Evolutionary conservation across 2,797 vertebrate species (phyloP).

Genomic region (Chaetodon trifasciatus): DNA sequence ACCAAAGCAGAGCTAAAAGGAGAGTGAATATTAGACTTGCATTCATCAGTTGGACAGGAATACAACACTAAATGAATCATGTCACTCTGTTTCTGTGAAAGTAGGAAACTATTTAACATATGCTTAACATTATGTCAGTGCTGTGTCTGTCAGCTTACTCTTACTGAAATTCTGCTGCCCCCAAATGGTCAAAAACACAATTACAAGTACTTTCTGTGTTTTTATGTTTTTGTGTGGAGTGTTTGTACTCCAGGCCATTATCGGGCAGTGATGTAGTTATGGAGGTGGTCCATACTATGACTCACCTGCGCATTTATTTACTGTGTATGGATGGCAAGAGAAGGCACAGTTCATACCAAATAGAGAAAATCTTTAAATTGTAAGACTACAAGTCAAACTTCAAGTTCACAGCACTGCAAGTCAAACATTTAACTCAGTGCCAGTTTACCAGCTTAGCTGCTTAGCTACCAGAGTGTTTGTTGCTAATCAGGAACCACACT

Average conservation of each 20-base stretch:
- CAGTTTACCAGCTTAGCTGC: too few relatives aligned
- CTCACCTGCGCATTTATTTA: background rate
- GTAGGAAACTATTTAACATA: too few relatives aligned
- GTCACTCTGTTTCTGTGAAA: background rate
- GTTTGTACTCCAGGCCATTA: background rate
- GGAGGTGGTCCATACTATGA: too few relatives aligned
- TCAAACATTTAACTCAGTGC: background rate
- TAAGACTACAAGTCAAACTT: background rate
- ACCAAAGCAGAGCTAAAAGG: background rate
- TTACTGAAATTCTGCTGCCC: background rate
- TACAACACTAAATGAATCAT: background rate
- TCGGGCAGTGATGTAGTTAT: background rate
- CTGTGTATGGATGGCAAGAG: background rate
- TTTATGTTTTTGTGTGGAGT: too few relatives aligned
- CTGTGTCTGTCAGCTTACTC: too few relatives aligned
- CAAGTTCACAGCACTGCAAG: too few relatives aligned
- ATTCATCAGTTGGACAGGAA: background rate
- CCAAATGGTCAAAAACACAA: background rate
- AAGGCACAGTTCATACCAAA: background rate
- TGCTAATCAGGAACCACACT: background rate
- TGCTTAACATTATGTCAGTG: too few relatives aligned
- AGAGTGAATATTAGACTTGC: background rate
- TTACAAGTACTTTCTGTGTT: background rate
- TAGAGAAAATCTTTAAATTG: too few relatives aligned
- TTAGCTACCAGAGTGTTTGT: background rate